These are phyloP conservation scores for Apis cerana DNA, from an alignment of 1,140 invertebrate genomes.

Conservation along the genomic window DNA sequence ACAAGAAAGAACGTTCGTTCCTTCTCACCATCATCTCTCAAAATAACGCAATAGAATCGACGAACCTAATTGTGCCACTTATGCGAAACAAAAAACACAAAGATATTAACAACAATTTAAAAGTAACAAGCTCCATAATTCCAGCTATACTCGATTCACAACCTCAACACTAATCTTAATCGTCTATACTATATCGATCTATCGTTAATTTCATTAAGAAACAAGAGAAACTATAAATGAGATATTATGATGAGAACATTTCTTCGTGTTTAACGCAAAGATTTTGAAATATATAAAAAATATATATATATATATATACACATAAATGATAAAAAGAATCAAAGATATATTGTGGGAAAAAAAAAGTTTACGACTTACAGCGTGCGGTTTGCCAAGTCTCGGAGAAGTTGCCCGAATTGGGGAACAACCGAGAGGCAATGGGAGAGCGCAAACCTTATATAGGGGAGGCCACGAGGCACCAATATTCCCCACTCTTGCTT, in stretches of 20 bases:
- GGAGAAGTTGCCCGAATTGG: slow-evolving; percentile 76
- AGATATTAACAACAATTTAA: slow-evolving; percentile 8
- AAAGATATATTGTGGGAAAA: no score
- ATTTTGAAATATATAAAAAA: no score
- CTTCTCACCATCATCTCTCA: not conserved
- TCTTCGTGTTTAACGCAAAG: no score
- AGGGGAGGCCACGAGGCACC: slow-evolving; percentile 61
- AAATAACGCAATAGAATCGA: slow-evolving; percentile 16
- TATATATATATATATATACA: no score
- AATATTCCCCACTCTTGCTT: slow-evolving; percentile 57
- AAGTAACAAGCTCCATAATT: not conserved
- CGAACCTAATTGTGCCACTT: slow-evolving; percentile 12
- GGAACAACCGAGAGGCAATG: slow-evolving; percentile 75
- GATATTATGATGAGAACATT: no score
- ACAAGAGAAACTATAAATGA: no score
- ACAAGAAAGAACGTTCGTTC: not conserved
- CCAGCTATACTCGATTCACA: not conserved
- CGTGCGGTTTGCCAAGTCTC: slow-evolving; percentile 75
- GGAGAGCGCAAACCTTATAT: slow-evolving; percentile 76
- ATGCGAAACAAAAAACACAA: not conserved
- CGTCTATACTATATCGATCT: no score
- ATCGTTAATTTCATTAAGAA: no score
- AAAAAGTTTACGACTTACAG: slow-evolving; percentile 65
- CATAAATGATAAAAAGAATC: no score
- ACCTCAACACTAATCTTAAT: not conserved